Evolutionary conservation across 1,140 invertebrate genomes (phyloP).

Genomic region (Cepaea nemoralis): DNA sequence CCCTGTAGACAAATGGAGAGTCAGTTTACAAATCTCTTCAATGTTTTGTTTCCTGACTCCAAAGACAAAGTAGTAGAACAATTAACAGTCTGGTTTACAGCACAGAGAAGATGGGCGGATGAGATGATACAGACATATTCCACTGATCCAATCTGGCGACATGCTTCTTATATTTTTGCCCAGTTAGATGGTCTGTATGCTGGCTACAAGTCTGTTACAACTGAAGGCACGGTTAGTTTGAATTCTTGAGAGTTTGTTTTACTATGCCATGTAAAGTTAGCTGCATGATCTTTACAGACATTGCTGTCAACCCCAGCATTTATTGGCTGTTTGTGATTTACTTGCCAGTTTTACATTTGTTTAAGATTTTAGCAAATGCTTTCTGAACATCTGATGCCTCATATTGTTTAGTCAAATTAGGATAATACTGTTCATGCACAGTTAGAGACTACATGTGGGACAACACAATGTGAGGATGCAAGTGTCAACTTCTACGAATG

Average conservation of each 20-base stretch:
- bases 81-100: conserved; percentile 45
- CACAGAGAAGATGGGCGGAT: conserved; percentile 59
- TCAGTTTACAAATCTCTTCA: conserved; percentile 17
- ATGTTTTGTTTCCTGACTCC: neutral
- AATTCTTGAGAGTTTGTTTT: no score
- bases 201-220: conserved; percentile 53
- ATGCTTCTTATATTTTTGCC: conserved; percentile 56
- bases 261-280: no score
- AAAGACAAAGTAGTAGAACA: neutral
- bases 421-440: no score
- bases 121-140: conserved; percentile 51
- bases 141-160: conserved; percentile 59
- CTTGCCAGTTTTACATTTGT: neutral
- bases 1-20: conserved; percentile 31
- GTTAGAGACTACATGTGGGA: no score
- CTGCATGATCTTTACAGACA: no score
- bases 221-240: neutral
- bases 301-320: no score
- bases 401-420: neutral
- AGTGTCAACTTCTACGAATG: no score
- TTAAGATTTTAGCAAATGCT: neutral
- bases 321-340: no score
- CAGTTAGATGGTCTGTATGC: conserved; percentile 63
- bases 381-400: neutral
- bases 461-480: no score